Evolutionary conservation across 2,888 invertebrate species (phyloP), one percentile per base, ranked within the genome.

Genomic region (Diarsia mendica): DNA sequence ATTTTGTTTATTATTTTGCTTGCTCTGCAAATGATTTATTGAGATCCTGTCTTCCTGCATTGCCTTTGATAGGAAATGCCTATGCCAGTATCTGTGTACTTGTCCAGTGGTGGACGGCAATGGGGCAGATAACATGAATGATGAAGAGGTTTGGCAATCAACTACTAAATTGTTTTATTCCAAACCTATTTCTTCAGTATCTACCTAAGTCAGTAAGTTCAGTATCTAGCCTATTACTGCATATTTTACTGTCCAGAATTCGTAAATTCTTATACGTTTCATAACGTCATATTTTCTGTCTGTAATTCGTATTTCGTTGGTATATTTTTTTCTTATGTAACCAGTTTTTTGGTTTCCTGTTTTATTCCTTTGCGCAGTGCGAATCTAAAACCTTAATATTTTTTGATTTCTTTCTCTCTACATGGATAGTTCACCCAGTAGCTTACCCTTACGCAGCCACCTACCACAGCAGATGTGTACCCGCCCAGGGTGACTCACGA

Each of bases 391-490:
- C 28, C n/a, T n/a, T n/a, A n/a, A n/a, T n/a, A n/a, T 28, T 28
- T 28, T 28, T 39, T 39, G 28, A 2, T 39, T 39, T 39, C 39
- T 39, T 39, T 39, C 28, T 28, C 28, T 28, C 28, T 39, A 39
- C 3, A 39, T 39, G 13, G 2, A 61, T 73, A 76, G 76, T 60
- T 65, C 58, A 73, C 53, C 75, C 89, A 88, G 81, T 83, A 85
- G 84, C 91, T 66, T 94, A 95, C 94, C 88, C 64, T 77, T 66
- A 39, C 0, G 85, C 91, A 23, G 55, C 84, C 87, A 83, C 87
- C 90, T 90, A 82, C 89, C 91, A 89, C 89, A 92, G 94, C 96
- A 96, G 96, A 96, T 96, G 96, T 94, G 93, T 91, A 84, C 80
- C 84, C 80, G 84, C 87, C 87, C 85, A 82, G 91, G 89, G 93